phyloP scores from a whole-genome alignment of 2,113 vertebrate genomes.

The Melanerpes formicivorus region DNA sequence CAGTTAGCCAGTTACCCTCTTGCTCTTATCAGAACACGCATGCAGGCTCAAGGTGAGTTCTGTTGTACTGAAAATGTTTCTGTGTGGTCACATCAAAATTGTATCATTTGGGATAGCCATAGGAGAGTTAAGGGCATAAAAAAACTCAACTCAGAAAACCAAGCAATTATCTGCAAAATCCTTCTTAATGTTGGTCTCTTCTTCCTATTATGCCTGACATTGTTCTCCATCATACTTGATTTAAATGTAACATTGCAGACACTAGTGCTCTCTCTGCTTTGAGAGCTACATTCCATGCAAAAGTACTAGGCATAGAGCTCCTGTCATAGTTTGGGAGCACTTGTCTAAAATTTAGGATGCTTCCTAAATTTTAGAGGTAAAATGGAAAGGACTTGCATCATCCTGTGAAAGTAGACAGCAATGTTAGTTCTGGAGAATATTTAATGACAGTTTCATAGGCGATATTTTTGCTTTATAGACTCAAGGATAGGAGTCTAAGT shows the following conservation, averaged over 20 bases:
- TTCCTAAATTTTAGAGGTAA: background rate
- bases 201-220: background rate
- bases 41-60: constrained; percentile 92
- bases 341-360: background rate
- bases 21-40: constrained; percentile 90
- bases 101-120: background rate
- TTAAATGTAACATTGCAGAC: background rate
- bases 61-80: background rate
- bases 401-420: background rate
- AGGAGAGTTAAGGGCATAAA: background rate
- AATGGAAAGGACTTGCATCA: background rate
- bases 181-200: background rate
- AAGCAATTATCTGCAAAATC: background rate
- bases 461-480: background rate
- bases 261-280: background rate
- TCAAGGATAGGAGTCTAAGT: background rate
- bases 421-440: background rate
- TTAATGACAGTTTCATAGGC: background rate
- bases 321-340: background rate
- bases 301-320: background rate
- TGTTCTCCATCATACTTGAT: background rate
- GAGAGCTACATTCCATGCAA: background rate
- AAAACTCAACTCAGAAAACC: background rate
- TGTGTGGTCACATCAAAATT: background rate
- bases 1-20: constrained; percentile 93